These are phyloP conservation scores for Matsumurasca onukii DNA, from an alignment of 1,140 invertebrate genomes.

Conservation along the genomic window DNA sequence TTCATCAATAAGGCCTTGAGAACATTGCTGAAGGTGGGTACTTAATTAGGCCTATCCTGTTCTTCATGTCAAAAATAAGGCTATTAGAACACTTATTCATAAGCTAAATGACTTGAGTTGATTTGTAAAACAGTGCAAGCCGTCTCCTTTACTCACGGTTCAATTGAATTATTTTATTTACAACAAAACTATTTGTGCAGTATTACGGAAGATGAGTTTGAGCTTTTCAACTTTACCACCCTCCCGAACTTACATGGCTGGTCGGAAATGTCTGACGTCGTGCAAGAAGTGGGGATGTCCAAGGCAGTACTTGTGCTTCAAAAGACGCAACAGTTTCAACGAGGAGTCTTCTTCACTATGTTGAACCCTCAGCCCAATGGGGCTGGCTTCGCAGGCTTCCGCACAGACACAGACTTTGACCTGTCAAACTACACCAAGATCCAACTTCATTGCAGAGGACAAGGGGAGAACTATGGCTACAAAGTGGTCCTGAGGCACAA, in stretches of 20 bases:
- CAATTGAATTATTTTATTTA: too few species aligned
- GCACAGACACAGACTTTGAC: constrained; percentile 51
- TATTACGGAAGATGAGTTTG: constrained; percentile 36
- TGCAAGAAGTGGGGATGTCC: constrained; percentile 63
- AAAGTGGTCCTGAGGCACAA: constrained; percentile 65
- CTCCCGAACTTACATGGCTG: constrained; percentile 50
- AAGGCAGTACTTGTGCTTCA: constrained; percentile 61
- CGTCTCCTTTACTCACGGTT: too few species aligned
- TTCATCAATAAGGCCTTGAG: too few species aligned
- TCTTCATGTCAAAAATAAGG: too few species aligned
- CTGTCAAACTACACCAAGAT: constrained; percentile 54
- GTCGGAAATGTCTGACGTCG: constrained; percentile 64
- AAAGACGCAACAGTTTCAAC: constrained; percentile 58
- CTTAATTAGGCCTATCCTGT: too few species aligned
- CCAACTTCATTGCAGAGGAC: constrained; percentile 56
- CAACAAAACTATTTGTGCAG: too few species aligned
- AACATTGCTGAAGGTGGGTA: too few species aligned
- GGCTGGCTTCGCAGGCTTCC: constrained; percentile 66
- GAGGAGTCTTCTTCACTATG: constrained; percentile 65
- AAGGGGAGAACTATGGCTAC: constrained; percentile 56
- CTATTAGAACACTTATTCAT: too few species aligned
- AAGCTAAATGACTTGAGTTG: too few species aligned
- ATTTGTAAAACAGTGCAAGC: too few species aligned
- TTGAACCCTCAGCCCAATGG: constrained; percentile 69
- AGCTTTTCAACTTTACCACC: constrained; percentile 52